phyloP scores from a whole-genome alignment of 2,797 vertebrate species.

The Lithobates sylvaticus region DNA sequence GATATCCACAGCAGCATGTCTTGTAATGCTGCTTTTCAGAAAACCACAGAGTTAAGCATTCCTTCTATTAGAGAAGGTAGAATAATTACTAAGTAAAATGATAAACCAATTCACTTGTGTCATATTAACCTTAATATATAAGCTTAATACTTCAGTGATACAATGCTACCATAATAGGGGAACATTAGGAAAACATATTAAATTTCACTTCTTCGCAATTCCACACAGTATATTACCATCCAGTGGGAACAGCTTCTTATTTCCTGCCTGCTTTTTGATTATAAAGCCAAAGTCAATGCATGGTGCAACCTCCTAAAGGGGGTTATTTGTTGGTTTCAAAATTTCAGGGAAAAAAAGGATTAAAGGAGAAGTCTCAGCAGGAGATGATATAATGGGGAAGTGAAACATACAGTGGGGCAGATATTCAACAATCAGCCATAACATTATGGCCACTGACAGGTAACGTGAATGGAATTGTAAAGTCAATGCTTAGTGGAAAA shows the following conservation, averaged over 20 bases:
- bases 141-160: background rate
- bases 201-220: background rate
- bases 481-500: no score
- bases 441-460: no score
- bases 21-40: no score
- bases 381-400: no score
- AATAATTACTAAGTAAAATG: background rate
- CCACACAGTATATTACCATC: background rate
- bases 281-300: background rate
- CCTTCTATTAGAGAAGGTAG: background rate
- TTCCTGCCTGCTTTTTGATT: background rate
- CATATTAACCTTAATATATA: background rate
- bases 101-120: background rate
- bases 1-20: background rate
- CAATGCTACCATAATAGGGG: background rate
- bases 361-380: no score
- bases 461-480: no score
- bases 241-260: background rate
- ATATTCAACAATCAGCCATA: no score
- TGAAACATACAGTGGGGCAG: no score
- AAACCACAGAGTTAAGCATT: background rate
- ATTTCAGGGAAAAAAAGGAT: no score
- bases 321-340: background rate
- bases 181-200: background rate
- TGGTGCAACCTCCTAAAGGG: background rate